These are phyloP conservation scores for Setophaga coronata DNA, from an alignment of 2,113 vertebrate genomes.

Conservation along the genomic window DNA sequence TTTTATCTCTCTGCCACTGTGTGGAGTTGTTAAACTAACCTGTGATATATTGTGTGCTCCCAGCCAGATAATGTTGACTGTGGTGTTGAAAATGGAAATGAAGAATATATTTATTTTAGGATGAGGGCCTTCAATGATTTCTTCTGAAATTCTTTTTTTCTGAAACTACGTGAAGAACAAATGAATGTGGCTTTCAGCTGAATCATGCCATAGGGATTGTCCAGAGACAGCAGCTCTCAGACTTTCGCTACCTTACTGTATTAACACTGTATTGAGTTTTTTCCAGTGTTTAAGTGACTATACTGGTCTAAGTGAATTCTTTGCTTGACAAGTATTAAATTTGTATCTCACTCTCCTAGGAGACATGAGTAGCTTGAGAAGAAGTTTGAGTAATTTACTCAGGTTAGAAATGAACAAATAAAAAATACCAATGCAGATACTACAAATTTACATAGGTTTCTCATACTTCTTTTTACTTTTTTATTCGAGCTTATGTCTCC, in stretches of 20 bases:
- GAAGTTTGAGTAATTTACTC: neutral
- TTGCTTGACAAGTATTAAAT: neutral
- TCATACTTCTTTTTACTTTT: neutral
- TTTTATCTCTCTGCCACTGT: neutral
- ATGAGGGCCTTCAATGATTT: neutral
- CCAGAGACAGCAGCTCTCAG: neutral
- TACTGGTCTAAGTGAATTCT: neutral
- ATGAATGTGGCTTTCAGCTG: neutral
- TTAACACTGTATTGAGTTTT: neutral
- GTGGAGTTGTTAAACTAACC: neutral
- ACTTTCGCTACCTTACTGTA: neutral
- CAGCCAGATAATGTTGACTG: neutral
- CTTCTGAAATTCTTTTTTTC: neutral
- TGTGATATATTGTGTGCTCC: neutral
- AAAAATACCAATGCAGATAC: neutral
- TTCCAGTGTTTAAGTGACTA: neutral
- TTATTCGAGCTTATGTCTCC: fast-evolving
- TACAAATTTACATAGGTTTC: neutral
- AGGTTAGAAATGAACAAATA: neutral
- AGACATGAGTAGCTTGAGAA: neutral
- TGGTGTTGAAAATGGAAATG: neutral
- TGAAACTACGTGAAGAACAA: neutral
- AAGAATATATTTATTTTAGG: neutral
- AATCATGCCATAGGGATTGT: neutral
- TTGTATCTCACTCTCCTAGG: neutral